Base-by-base conservation (phyloP, 2,888 invertebrate genomes). In the Drosophila formosana region DNA sequence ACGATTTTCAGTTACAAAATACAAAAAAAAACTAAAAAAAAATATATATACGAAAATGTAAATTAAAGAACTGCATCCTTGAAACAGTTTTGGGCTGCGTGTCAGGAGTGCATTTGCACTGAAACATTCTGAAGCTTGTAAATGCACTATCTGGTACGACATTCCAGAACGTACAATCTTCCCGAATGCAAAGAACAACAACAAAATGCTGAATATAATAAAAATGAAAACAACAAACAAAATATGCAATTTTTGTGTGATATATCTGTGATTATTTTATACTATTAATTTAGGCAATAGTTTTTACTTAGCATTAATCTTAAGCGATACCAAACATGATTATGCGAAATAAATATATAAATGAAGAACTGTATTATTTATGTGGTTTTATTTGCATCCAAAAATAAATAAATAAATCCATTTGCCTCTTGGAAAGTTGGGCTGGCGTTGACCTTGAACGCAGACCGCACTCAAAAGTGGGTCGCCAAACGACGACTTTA, bases 81-180 rank as follows among this genome's bases (percentile, higher is more conserved):
- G 63, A 82, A 58, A 92, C 90, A 91, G 95, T 94, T 94, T 94
- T 95, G 96, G 97, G 96, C 96, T 96, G 95, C 97, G 97, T 98
- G 96, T 97, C 98, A 98, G 98, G 96, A 95, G 97, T 97, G 98
- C 97, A 97, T 98, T 97, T 98, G 97, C 98, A 98, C 94, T 94
- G 93, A 93, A 93, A 93, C 85, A 85, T 89, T 89, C 91, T 91
- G 91, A 92, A 94, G 94, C 94, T 95, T 98, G 98, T 98, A 98
- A 98, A 98, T 98, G 98, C 98, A 98, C 98, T 97, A 98, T 98
- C 98, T 98, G 98, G 98, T 98, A 98, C 98, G 97, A 97, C 97
- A 97, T 96, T 95, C 96, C 95, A 95, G 94, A 93, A 94, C 93
- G 94, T 94, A 92, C 93, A 92, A 89, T 93, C 93, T 91, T 87